A percentile compares a stretch with the other conserved stretches of the same genome.
phyloP scores from a whole-genome alignment of 2,888 invertebrate genomes.

The Tipula helvola region DNA sequence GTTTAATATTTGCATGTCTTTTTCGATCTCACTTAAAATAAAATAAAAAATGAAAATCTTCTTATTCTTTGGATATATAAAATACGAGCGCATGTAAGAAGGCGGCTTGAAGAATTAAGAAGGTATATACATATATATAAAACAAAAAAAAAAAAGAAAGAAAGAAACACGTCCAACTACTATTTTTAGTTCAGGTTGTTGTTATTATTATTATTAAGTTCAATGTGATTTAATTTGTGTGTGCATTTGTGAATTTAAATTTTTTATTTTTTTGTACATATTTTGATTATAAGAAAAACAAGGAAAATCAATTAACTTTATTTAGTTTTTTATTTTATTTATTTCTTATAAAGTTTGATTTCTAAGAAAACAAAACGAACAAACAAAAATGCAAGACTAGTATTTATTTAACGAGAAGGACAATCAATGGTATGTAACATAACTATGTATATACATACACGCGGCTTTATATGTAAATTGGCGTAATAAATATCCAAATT shows the following conservation, averaged over 20 bases:
- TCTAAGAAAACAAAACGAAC: neutral
- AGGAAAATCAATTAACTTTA: neutral
- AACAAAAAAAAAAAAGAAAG: too few relatives aligned
- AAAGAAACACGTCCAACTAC: neutral
- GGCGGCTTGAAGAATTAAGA: neutral
- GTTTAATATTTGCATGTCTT: neutral
- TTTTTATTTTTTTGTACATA: neutral
- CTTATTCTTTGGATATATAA: neutral
- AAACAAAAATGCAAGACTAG: neutral
- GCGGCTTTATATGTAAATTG: neutral
- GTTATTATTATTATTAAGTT: neutral
- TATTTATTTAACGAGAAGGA: neutral
- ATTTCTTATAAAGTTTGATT: neutral
- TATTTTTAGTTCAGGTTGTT: neutral
- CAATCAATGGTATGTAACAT: neutral
- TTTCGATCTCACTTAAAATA: neutral
- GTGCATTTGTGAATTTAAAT: neutral
- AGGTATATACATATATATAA: neutral
- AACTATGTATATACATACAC: neutral
- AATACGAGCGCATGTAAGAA: neutral
- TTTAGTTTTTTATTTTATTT: neutral
- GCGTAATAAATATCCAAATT: neutral
- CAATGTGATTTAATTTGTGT: neutral
- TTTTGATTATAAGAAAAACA: slow-evolving; percentile 4
- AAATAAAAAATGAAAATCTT: neutral